Conservation (phyloP, 2,888 invertebrate species). For the Watsonalla binaria region DNA sequence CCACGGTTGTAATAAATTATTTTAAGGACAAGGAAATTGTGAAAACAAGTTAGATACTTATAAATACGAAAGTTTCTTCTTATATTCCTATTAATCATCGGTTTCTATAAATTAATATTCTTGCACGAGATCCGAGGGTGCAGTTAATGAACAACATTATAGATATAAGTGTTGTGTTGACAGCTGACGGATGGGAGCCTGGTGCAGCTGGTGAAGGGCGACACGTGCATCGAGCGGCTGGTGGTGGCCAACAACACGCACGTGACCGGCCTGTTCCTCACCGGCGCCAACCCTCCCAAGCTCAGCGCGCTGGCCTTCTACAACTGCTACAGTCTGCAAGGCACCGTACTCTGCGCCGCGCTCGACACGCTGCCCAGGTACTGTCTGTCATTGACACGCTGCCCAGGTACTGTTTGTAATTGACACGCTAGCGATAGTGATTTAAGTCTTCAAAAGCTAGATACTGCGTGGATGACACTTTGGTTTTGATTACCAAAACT, state of each 20-base stretch:
- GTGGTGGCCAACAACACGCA: conserved; percentile 60
- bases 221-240: conserved; percentile 52
- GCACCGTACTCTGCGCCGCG: conserved; percentile 53
- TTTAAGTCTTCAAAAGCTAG: no score
- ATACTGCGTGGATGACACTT: no score
- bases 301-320: conserved; percentile 53
- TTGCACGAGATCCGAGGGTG: no score
- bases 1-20: conserved; percentile 2
- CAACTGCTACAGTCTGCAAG: conserved; percentile 68
- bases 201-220: conserved; percentile 56
- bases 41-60: no score
- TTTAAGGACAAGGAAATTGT: not conserved
- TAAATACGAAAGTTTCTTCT: no score
- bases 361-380: conserved; percentile 40
- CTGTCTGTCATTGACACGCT: no score
- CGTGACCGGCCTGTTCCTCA: conserved; percentile 64
- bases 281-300: conserved; percentile 41
- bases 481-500: no score
- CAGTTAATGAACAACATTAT: no score
- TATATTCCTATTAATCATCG: no score
- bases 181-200: conserved; percentile 67
- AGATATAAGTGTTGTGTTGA: conserved; percentile 12
- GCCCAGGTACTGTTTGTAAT: not conserved
- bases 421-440: no score
- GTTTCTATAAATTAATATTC: no score